Percentiles rank a stretch among this genome's conserved stretches.
Evolutionary conservation across 2,888 invertebrate species (phyloP).

Genomic region (Beris morrisii): DNA sequence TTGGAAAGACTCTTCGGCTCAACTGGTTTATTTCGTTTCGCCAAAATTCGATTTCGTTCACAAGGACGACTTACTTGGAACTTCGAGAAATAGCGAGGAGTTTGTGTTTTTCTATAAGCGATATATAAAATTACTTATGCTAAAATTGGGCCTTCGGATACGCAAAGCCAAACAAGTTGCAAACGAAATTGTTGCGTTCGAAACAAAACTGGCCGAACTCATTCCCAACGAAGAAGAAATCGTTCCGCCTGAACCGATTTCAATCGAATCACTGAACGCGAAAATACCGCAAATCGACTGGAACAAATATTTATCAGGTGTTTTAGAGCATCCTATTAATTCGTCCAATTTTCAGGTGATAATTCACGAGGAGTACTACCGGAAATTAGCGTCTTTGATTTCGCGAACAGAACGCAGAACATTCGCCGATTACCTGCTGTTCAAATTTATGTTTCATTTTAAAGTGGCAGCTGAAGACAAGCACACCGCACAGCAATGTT

Average conservation of each 20-base stretch:
- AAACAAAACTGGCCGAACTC: slow-evolving; percentile 60
- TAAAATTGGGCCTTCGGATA: slow-evolving; percentile 2
- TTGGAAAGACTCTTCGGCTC: not conserved
- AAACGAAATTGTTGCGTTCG: slow-evolving; percentile 11
- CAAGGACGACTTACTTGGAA: slow-evolving; percentile 15
- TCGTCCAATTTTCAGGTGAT: not conserved
- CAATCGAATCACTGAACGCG: slow-evolving; percentile 65
- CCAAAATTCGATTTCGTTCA: slow-evolving; percentile 16
- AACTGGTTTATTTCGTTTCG: slow-evolving; percentile 1
- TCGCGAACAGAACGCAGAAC: not conserved
- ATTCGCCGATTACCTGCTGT: slow-evolving; percentile 10
- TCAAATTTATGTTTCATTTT: slow-evolving; percentile 21
- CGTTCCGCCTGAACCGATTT: slow-evolving; percentile 58
- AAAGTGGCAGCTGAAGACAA: slow-evolving; percentile 3
- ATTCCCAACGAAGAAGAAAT: slow-evolving; percentile 72
- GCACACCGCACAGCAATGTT: not conserved
- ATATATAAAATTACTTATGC: slow-evolving; percentile 14
- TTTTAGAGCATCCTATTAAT: slow-evolving; percentile 1
- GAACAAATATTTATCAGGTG: slow-evolving; percentile 44
- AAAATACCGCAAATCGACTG: slow-evolving; percentile 69
- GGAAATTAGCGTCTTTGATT: slow-evolving; percentile 3
- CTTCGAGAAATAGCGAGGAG: slow-evolving; percentile 15
- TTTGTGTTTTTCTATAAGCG: slow-evolving; percentile 23
- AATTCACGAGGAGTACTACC: slow-evolving; percentile 18
- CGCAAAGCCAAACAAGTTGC: slow-evolving; percentile 9